Percentiles rank a stretch among this genome's conserved stretches.
Conservation (phyloP, 2,888 invertebrate genomes). For the Caradrina kadenii region DNA sequence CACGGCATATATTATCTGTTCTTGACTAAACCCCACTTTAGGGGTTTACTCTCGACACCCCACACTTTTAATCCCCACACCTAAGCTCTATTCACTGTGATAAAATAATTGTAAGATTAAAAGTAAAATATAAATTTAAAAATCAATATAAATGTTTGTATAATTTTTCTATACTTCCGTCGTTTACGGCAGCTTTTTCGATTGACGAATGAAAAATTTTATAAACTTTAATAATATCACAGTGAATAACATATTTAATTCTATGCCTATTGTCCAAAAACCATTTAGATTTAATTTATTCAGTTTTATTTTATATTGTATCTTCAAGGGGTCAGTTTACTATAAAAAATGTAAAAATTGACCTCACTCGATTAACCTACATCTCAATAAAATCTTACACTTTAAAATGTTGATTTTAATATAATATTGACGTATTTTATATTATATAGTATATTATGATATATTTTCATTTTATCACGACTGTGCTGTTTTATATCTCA, state of each 20-base stretch:
- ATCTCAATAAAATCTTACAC: constrained; percentile 62
- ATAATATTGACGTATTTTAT: constrained; percentile 63
- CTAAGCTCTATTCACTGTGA: constrained; percentile 84
- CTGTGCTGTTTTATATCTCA: constrained; percentile 90
- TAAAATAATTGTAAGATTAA: constrained; percentile 70
- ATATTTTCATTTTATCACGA: constrained; percentile 88
- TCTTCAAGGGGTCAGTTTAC: constrained; percentile 51
- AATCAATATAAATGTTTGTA: constrained; percentile 54
- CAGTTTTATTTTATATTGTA: constrained; percentile 43
- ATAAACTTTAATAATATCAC: constrained; percentile 72
- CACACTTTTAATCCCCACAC: constrained; percentile 58
- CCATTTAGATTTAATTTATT: constrained; percentile 48
- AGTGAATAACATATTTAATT: constrained; percentile 75
- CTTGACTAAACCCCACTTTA: constrained; percentile 44
- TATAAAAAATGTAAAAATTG: constrained; percentile 42
- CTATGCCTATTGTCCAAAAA: constrained; percentile 56
- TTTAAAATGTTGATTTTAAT: constrained; percentile 63
- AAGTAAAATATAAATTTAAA: constrained; percentile 63
- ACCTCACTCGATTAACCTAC: constrained; percentile 54
- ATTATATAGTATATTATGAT: constrained; percentile 81
- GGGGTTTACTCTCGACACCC: constrained; percentile 49
- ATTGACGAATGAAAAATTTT: constrained; percentile 55
- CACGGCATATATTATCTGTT: constrained; percentile 54
- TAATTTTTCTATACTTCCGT: constrained; percentile 60
- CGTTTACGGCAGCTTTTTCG: constrained; percentile 48